Evolutionary conservation across 2,113 vertebrate species (phyloP), one percentile per base, ranked within the genome.

Genomic region (Deroptyus accipitrinus): DNA sequence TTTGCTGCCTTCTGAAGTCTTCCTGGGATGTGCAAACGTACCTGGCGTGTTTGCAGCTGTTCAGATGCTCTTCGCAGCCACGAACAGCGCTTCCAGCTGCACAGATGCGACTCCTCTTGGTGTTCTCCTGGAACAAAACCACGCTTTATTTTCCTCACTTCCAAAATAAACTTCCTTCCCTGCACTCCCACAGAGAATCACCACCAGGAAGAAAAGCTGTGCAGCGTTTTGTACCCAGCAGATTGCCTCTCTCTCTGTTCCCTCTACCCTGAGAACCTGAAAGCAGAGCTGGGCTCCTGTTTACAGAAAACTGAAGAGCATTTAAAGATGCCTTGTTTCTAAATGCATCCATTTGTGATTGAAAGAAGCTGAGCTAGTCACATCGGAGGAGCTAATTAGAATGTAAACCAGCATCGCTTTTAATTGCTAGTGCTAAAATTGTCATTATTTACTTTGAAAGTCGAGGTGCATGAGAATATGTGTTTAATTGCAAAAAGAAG

Each of bases 161-260:
- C 94, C 96, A 96, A 97, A 97, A 96, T 81, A 95, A 97, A 96
- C 96, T 97, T 97, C 96, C 96, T 96, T 84, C 95, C 44, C 83
- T 86, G 77, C 86, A 79, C 69, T 95, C 94, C 95, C 88, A 90
- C 90, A 51, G 90, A 81, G 92, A 84, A 62, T 81, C 35, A 9
- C 94, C 93, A 94, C 66, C 6, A 33, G 86, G 96, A 95, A 91
- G 94, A 87, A 91, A 95, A 96, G 92, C 95, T 82, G 95, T 20
- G 81, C 63, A 41, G 92, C 37, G 92, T 69, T 92, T 87, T 92
- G 62, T 88, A 66, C 69, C 91, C 96, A 92, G 96, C 88, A 92
- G 86, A 93, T 95, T 86, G 95, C 67, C 81, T 88, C 86, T 55
- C 77, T 82, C 83, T 62, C 88, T 66, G 57, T 33, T 88, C 86